A percentile compares a stretch with the other conserved stretches of the same genome.
Evolutionary conservation across 2,113 vertebrate species (phyloP).

Genomic region (Saguinus imperator): DNA sequence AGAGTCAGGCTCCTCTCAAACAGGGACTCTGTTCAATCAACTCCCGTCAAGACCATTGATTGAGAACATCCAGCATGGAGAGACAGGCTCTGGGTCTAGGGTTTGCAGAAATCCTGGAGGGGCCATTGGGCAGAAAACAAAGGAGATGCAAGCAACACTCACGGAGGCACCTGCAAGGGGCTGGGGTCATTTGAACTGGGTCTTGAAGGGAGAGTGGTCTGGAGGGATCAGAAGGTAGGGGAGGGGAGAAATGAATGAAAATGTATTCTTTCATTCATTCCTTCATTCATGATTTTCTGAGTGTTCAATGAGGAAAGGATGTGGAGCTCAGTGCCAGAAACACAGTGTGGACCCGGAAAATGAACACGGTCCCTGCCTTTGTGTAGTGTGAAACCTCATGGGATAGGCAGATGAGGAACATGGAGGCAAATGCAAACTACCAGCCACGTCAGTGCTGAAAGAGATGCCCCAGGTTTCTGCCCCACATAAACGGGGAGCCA

Average conservation of each 20-base stretch:
- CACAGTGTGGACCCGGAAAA: background rate
- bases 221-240: fast-evolving
- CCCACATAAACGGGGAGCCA: background rate
- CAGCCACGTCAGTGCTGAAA: too few species aligned
- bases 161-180: background rate
- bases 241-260: background rate
- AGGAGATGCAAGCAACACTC: background rate
- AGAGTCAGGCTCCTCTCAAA: background rate
- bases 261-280: background rate
- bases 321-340: background rate
- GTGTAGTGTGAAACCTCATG: fast-evolving
- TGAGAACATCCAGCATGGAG: background rate
- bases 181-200: background rate
- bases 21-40: background rate
- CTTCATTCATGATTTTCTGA: background rate
- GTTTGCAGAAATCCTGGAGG: background rate
- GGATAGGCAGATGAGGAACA: background rate
- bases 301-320: background rate
- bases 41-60: too few species aligned
- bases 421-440: background rate
- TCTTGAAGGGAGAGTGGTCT: background rate
- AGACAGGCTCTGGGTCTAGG: background rate
- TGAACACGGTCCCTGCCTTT: fast-evolving
- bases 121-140: background rate
- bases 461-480: background rate